These are phyloP conservation scores for Odontothrips loti DNA, from an alignment of 2,888 invertebrate species.

Conservation along the genomic window DNA sequence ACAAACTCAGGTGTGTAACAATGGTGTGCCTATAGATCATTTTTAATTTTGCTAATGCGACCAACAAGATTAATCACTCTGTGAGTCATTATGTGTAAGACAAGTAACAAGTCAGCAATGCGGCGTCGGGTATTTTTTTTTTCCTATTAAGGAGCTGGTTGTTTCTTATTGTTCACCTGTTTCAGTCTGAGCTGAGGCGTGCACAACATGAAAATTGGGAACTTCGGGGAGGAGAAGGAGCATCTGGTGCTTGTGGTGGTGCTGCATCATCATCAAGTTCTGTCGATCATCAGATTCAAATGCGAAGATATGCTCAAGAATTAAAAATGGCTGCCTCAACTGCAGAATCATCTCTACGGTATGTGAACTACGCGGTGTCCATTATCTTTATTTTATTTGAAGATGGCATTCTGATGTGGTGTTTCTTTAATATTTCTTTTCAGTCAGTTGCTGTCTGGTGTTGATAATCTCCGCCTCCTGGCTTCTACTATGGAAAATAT, in stretches of 20 bases:
- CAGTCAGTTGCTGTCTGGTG: slow-evolving; percentile 63
- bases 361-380: slow-evolving; percentile 32
- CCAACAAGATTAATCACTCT: not conserved
- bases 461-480: slow-evolving; percentile 61
- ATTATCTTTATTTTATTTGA: slow-evolving; percentile 19
- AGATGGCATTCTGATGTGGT: not conserved
- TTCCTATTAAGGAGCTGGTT: not conserved
- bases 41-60: too few species aligned
- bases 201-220: slow-evolving; percentile 53
- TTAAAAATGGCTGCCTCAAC: slow-evolving; percentile 59
- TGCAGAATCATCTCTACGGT: slow-evolving; percentile 64
- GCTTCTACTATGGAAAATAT: slow-evolving; percentile 60
- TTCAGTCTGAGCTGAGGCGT: slow-evolving; percentile 47
- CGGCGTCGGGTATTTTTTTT: not conserved
- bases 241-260: slow-evolving; percentile 40
- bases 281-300: slow-evolving; percentile 47
- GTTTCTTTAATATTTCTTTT: not conserved
- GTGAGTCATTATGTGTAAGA: too few species aligned
- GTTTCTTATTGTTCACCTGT: not conserved
- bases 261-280: slow-evolving; percentile 43
- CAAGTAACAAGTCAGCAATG: slow-evolving; percentile 38
- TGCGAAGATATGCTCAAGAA: slow-evolving; percentile 54
- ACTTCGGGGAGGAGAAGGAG: slow-evolving; percentile 48
- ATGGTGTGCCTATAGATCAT: not conserved
- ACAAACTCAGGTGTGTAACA: slow-evolving; percentile 57